Evolutionary conservation across 37 sponge, comb jelly and placozoan species (phyloP).

Genomic region (Oopsacas minuta): DNA sequence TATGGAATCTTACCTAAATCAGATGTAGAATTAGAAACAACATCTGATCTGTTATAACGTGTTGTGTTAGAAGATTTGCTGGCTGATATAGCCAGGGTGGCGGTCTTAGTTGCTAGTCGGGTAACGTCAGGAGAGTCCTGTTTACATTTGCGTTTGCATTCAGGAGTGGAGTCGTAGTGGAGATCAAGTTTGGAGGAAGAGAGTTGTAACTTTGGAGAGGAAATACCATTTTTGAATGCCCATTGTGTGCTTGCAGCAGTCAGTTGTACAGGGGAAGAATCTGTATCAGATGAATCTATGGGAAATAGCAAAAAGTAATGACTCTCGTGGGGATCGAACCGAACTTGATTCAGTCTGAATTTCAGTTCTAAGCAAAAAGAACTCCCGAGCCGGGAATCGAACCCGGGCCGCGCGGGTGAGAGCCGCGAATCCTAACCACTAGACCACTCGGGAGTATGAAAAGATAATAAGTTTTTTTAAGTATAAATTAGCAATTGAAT

Average conservation of each 20-base stretch:
- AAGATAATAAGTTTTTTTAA: not conserved
- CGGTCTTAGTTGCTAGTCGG: not conserved
- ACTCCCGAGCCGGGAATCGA: conserved; percentile 40
- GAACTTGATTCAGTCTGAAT: not conserved
- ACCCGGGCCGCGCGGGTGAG: conserved; percentile 44
- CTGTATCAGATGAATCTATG: not conserved
- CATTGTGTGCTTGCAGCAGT: not conserved
- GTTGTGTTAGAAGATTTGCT: too few species aligned
- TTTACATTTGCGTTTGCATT: conserved; percentile 12
- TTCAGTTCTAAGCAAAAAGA: not conserved
- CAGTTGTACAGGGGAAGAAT: not conserved
- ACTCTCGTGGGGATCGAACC: not conserved
- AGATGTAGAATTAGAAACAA: too few species aligned
- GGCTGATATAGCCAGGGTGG: too few species aligned
- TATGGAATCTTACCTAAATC: not conserved
- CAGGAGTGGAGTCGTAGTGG: not conserved
- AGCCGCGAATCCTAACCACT: conserved; percentile 43
- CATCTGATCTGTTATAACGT: not conserved
- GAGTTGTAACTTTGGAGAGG: not conserved
- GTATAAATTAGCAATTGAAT: not conserved
- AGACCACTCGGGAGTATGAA: conserved; percentile 27
- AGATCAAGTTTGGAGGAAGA: not conserved
- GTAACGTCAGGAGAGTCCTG: not conserved
- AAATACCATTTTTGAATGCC: not conserved
- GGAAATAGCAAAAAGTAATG: not conserved